Percentiles rank a stretch among this genome's conserved stretches.
Evolutionary conservation across 2,797 vertebrate species (phyloP).

Genomic region (Poecilia wingei): DNA sequence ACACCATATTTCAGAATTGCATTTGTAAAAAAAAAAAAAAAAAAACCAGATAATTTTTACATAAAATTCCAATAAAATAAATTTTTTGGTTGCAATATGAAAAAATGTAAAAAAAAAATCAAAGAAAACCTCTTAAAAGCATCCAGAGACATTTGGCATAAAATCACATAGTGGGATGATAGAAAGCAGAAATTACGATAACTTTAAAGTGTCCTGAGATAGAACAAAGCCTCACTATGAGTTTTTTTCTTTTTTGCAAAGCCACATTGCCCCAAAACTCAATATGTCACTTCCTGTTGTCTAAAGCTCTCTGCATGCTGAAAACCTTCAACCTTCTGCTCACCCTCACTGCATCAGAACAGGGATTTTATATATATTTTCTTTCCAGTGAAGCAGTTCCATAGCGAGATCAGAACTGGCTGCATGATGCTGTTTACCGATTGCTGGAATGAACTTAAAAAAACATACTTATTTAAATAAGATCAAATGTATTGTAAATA

Average conservation of each 20-base stretch:
- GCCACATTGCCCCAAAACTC: background rate
- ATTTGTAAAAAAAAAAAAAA: background rate
- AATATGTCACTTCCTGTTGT: background rate
- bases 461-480: background rate
- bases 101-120: background rate
- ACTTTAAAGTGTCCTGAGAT: background rate
- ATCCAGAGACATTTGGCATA: background rate
- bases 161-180: background rate
- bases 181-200: background rate
- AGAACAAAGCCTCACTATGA: background rate
- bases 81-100: background rate
- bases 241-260: background rate
- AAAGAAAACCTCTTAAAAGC: background rate
- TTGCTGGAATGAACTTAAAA: background rate
- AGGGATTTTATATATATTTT: background rate
- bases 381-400: background rate
- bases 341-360: background rate
- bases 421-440: background rate
- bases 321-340: background rate
- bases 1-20: background rate
- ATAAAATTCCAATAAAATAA: background rate
- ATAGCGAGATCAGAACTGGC: background rate
- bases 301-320: background rate
- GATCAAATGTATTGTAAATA: background rate
- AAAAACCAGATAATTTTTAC: background rate